Base-by-base conservation (phyloP, 2,888 invertebrate genomes). In the Aspidiotus rigidus region DNA sequence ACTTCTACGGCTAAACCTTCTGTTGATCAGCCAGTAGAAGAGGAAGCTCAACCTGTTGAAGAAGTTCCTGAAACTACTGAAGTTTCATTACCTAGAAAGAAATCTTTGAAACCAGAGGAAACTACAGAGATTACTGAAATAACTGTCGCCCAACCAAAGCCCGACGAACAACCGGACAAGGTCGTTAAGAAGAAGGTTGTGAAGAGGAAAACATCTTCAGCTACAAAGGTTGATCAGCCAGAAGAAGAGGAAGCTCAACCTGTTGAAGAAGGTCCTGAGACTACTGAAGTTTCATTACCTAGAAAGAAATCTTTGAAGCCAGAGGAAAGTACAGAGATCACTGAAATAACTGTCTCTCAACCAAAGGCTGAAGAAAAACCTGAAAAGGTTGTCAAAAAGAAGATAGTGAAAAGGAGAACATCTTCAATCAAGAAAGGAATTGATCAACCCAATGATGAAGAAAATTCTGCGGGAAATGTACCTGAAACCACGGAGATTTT, bases 111-210 rank as follows among this genome's bases (percentile, higher is more conserved):
- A 28, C 28, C 28, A 49, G 49, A 49, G 6, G 11, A n/a, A 6
- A 49, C 2, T 6, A 49, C 49, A 3, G 49, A 49, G 2, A 28
- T 28, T 28, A 77, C 41, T 74, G 73, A 0, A 17, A 76, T 16
- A 75, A 73, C 54, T 73, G 75, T 61, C 75, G 74, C 60, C 74
- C 75, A 15, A 72, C 62, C 71, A 73, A 74, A 75, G 44, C 75
- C 76, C 42, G 76, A 76, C 40, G 75, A 74, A 70, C 74, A 73
- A n/a, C 74, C 76, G 0, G 77, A 75, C 2, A 76, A 77, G 72
- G 71, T 77, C 10, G 55, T 54, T 1, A 49, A 17, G 11, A 67
- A 67, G 56, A 75, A 76, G 6, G 74, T 77, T 49, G 72, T 73
- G 76, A 74, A 62, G 72, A 73, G 6, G 74, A 76, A 60, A 74